Percentiles rank a stretch among this genome's conserved stretches.
phyloP scores from a whole-genome alignment of 2,888 invertebrate genomes.

The Baronia brevicornis region DNA sequence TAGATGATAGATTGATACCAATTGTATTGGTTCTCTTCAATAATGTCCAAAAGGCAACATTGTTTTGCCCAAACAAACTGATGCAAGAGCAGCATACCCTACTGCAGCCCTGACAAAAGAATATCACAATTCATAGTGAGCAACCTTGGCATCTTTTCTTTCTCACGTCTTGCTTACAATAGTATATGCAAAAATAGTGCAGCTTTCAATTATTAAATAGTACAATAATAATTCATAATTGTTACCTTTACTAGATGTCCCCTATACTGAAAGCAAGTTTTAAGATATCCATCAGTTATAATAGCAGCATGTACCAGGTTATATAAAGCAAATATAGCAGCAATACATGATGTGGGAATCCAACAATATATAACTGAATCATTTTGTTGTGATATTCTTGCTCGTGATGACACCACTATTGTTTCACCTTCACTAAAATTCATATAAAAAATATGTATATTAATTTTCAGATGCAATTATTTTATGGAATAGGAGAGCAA shows the following conservation, averaged over 20 bases:
- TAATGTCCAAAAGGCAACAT: too few relatives aligned
- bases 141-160: too few relatives aligned
- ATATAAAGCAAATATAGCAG: constrained; percentile 78
- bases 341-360: constrained; percentile 79
- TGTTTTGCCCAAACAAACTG: too few relatives aligned
- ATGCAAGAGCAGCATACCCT: too few relatives aligned
- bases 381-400: constrained; percentile 74
- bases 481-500: too few relatives aligned
- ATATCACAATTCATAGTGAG: too few relatives aligned
- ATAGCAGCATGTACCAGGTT: constrained; percentile 81
- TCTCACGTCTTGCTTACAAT: too few relatives aligned
- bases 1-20: too few relatives aligned
- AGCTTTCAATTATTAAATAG: background rate
- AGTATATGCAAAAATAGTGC: background rate
- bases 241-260: constrained; percentile 77
- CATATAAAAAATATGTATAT: background rate
- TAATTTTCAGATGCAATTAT: constrained; percentile 2
- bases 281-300: constrained; percentile 82
- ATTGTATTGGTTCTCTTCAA: too few relatives aligned
- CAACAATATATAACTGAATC: constrained; percentile 80
- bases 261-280: constrained; percentile 85
- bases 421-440: constrained; percentile 79
- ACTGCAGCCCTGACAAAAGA: too few relatives aligned
- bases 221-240: background rate
- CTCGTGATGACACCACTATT: constrained; percentile 77